Conservation (phyloP, 2,888 invertebrate species). For the Galeopsomyia nigrocyanea region DNA sequence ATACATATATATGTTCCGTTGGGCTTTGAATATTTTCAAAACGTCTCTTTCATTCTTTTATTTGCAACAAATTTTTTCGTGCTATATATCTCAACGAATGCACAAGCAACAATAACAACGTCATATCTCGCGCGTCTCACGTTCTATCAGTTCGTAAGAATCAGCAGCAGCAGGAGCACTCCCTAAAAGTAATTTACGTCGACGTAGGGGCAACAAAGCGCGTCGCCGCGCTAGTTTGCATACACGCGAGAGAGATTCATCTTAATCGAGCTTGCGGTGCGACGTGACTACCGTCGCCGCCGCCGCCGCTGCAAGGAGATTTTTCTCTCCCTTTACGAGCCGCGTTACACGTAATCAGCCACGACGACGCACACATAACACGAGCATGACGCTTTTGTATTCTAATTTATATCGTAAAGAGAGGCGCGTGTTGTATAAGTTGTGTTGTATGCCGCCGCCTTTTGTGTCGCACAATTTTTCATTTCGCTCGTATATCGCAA, state of each 20-base stretch:
- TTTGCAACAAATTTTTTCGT: not conserved
- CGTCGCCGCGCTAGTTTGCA: conserved; percentile 50
- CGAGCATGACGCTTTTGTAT: conserved; percentile 31
- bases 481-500: too few relatives aligned
- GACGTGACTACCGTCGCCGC: too few relatives aligned
- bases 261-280: conserved; percentile 51
- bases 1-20: too few relatives aligned
- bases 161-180: not conserved
- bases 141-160: not conserved
- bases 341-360: conserved; percentile 23
- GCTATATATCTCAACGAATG: too few relatives aligned
- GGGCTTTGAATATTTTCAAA: too few relatives aligned
- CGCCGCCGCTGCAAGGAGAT: too few relatives aligned
- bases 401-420: conserved; percentile 33
- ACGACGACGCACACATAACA: not conserved
- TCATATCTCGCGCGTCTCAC: conserved; percentile 2
- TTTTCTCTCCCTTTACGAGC: not conserved
- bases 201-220: not conserved
- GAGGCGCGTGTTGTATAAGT: not conserved
- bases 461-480: too few relatives aligned
- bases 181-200: conserved; percentile 8
- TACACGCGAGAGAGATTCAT: conserved; percentile 55
- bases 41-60: not conserved
- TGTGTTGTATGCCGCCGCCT: not conserved
- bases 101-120: not conserved